phyloP scores from a whole-genome alignment of 2,888 invertebrate genomes.

The Oscheius myriophilus region DNA sequence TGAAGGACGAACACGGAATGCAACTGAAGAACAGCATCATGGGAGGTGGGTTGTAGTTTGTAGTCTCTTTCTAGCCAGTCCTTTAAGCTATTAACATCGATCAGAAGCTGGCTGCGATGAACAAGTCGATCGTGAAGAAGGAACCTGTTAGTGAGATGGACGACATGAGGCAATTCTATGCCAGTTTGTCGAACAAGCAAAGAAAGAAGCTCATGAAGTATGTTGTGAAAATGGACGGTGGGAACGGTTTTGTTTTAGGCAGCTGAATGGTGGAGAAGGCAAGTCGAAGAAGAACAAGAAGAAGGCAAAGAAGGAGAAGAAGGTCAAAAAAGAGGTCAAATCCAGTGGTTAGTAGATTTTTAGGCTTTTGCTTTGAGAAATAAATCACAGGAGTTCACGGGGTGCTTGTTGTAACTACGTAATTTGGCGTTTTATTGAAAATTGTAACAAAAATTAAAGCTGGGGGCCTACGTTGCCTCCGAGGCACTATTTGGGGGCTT shows the following conservation, averaged over 20 bases:
- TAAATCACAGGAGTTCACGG: too few species aligned
- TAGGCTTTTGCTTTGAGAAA: too few species aligned
- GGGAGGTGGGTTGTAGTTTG: slow-evolving; percentile 8
- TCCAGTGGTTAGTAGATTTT: neutral
- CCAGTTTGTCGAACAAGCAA: slow-evolving; percentile 57
- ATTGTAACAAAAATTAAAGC: too few species aligned
- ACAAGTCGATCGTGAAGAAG: slow-evolving; percentile 10
- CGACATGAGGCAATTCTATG: slow-evolving; percentile 53
- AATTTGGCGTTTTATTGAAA: too few species aligned
- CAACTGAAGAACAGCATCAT: slow-evolving; percentile 45
- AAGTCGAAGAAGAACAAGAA: slow-evolving; percentile 33
- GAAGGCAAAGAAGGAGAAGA: slow-evolving; percentile 33
- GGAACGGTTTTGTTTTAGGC: slow-evolving; percentile 20
- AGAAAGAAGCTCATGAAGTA: slow-evolving; percentile 60
- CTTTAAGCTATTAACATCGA: slow-evolving; percentile 42
- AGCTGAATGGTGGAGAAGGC: slow-evolving; percentile 27
- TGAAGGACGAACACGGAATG: slow-evolving; percentile 70
- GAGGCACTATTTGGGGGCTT: too few species aligned
- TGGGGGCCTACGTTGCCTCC: too few species aligned
- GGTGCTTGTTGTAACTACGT: too few species aligned
- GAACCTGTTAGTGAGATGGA: slow-evolving; percentile 41
- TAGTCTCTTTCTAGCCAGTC: neutral
- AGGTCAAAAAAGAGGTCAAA: slow-evolving; percentile 10
- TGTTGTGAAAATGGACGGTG: neutral
- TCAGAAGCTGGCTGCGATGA: slow-evolving; percentile 44